Base-by-base conservation (phyloP, 2,113 vertebrate genomes). In the Gorsachius goisagi region DNA sequence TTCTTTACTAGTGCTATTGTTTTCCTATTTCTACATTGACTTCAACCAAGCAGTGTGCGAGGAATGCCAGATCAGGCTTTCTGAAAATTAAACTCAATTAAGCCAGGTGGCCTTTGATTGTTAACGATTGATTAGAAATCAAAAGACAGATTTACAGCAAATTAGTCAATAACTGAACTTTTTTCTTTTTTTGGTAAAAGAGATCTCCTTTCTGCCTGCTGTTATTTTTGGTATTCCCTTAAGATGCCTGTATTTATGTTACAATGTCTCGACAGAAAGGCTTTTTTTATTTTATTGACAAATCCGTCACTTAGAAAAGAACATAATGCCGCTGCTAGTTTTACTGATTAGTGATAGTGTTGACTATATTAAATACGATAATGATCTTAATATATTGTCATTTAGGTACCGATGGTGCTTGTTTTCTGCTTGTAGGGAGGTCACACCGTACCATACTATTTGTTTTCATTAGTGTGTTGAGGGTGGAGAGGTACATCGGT, bases 111-210 rank as follows among this genome's bases (percentile, higher is more conserved):
- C 44, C 91, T 94, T 94, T 82, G 93, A 91, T 93, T 88, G 85
- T 35, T 91, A 95, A 89, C 6, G 1, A 91, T 71, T 71, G 64
- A 95, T 93, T 95, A 90, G 52, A 91, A 91, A 94, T 78, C 37
- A 79, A 95, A 91, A 89, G 95, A 95, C 58, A 93, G 75, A 85
- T 95, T 95, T 93, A 92, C 66, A 94, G 59, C 49, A 82, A 79
- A 90, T 84, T 85, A 77, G 47, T 86, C 6, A 0, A 94, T 93
- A 85, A 30, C 39, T 52, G 33, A 86, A 37, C 11, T 52, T 89
- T 84, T 82, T 84, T 67, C 9, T 35, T 67, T 63, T 84, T 69
- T 93, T 73, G 22, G 44, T 85, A 55, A 77, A 77, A 91, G 47
- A 60, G 17, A 68, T 45, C 56, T 81, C 41, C 44, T 86, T 91